Evolutionary conservation across 2,797 vertebrate genomes (phyloP).

Genomic region (Sebastes elongatus): DNA sequence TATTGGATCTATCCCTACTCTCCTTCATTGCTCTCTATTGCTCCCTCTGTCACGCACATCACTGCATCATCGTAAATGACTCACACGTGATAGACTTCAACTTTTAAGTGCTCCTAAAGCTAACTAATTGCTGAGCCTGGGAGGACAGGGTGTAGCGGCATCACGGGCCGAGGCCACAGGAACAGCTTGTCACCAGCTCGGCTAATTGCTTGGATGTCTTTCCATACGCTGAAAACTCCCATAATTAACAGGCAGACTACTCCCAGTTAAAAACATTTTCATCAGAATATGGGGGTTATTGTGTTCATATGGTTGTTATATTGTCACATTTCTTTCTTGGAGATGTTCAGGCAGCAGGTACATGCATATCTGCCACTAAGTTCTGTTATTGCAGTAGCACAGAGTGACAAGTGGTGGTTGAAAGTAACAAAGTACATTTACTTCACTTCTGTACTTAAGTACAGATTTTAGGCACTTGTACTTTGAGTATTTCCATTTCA

Average conservation of each 20-base stretch:
- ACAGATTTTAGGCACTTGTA: neutral
- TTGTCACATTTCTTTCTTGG: slow-evolving; percentile 11
- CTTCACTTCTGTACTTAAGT: neutral
- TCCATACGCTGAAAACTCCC: slow-evolving; percentile 18
- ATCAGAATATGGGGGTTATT: neutral
- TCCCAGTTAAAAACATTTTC: slow-evolving; percentile 14
- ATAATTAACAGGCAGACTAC: slow-evolving; percentile 38
- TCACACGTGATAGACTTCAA: slow-evolving; percentile 11
- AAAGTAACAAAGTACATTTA: neutral
- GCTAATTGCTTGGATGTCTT: slow-evolving; percentile 61
- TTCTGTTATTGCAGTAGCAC: neutral
- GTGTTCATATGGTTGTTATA: neutral
- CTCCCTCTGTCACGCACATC: neutral
- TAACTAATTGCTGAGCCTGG: slow-evolving; percentile 49
- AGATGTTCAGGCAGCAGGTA: neutral
- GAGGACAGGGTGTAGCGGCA: slow-evolving; percentile 40
- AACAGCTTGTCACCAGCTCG: slow-evolving; percentile 60
- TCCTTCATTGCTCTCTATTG: neutral
- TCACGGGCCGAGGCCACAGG: slow-evolving; percentile 34
- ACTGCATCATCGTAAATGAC: slow-evolving; percentile 11
- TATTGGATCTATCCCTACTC: neutral
- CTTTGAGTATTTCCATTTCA: neutral
- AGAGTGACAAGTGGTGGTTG: neutral
- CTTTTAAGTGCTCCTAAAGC: slow-evolving; percentile 8
- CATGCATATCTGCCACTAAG: neutral